Base-by-base conservation (phyloP, 2,888 invertebrate genomes). In the Nowickia ferox region DNA sequence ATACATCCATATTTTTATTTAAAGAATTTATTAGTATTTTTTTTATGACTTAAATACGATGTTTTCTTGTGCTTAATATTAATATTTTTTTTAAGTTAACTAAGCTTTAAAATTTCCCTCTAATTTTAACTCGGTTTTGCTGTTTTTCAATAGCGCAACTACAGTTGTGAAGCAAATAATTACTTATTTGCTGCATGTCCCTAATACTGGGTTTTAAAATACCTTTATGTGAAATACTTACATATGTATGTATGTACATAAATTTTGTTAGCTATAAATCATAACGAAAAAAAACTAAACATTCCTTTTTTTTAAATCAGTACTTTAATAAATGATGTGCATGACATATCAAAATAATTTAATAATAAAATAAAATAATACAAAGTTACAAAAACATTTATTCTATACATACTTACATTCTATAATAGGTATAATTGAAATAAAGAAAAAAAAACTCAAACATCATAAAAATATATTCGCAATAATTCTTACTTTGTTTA, bases 181-280 rank as follows among this genome's bases (percentile, higher is more conserved):
- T 42, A 53, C 48, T 19, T 68, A 72, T 44, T 80, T 84, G 86
- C 84, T 84, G 86, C 80, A 81, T 80, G 76, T 72, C 76, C 17
- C 63, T 68, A 51, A 30, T 69, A 66, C 30, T 63, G 68, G 77
- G 76, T 84, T 84, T 69, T 55, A 72, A 30, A 81, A 80, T 86
- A 76, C 69, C 11, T 77, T 77, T 53, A 19, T 51, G 69, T 76
- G 46, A 53, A 71, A 22, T 66, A 30, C 30, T 30, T 30, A 30
- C 30, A 30, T 30, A 30, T 6, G 6, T 30, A 30, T 6, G 6
- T 30, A 6, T 30, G 30, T 30, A 66, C 51, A 38, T 59, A 13
- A 15, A 53, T 9, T 51, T 57, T 65, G 9, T 59, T 44, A 19
- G 42, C 9, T 42, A 17, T 63, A 61, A 44, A 66, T 19, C 13